Conservation (phyloP, 2,797 vertebrate genomes). For the Amazona finschi region DNA sequence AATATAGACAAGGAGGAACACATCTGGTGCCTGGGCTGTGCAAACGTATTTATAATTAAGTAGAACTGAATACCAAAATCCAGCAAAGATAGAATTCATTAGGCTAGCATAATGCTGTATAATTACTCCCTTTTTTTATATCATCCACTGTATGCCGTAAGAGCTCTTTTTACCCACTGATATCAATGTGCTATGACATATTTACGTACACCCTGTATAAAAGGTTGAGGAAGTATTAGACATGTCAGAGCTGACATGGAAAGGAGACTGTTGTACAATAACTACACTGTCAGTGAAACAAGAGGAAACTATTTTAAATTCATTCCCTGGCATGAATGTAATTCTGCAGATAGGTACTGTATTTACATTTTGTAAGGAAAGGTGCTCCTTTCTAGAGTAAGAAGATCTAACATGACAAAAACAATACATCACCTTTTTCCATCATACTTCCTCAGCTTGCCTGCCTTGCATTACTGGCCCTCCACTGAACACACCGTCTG, state of each 20-base stretch:
- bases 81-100: conserved; percentile 49
- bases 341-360: not conserved
- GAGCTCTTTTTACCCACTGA: conserved; percentile 13
- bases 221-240: conserved; percentile 23
- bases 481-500: not conserved
- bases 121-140: conserved; percentile 32
- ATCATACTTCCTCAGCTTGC: not conserved
- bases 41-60: conserved; percentile 46
- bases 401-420: not conserved
- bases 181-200: conserved; percentile 15
- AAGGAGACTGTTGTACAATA: conserved; percentile 10
- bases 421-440: not conserved
- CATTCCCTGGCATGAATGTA: not conserved
- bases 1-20: conserved; percentile 34
- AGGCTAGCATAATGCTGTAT: conserved; percentile 37
- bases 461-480: not conserved
- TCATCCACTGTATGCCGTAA: not conserved
- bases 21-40: conserved; percentile 47
- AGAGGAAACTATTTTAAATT: conserved; percentile 26
- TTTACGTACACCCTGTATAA: not conserved
- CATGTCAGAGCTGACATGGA: conserved; percentile 15
- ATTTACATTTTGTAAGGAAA: conserved; percentile 4
- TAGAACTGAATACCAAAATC: conserved; percentile 48
- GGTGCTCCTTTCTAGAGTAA: not conserved
- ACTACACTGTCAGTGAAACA: not conserved